phyloP scores from a whole-genome alignment of 2,888 invertebrate species.

The Tipula confusa region DNA sequence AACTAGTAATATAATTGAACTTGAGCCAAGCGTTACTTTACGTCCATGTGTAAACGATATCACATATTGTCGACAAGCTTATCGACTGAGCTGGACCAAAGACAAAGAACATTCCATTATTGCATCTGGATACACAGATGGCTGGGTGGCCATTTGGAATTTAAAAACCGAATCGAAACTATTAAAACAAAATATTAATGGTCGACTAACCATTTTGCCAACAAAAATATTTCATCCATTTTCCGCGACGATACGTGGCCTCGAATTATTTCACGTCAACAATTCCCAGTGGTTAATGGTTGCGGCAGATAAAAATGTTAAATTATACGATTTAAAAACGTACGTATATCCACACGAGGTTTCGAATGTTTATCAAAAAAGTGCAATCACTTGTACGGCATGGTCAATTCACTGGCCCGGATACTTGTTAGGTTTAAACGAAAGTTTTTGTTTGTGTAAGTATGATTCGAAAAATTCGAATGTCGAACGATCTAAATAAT shows the following conservation, averaged over 20 bases:
- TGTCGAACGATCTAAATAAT: neutral
- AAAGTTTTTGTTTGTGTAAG: constrained; percentile 40
- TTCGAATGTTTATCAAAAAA: constrained; percentile 38
- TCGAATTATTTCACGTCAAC: constrained; percentile 31
- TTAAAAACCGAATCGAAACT: constrained; percentile 50
- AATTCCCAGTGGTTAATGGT: constrained; percentile 45
- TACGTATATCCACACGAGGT: constrained; percentile 38
- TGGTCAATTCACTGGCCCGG: constrained; percentile 47
- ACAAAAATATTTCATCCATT: constrained; percentile 53
- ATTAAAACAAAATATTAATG: constrained; percentile 43
- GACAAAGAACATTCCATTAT: constrained; percentile 51
- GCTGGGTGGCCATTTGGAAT: constrained; percentile 61
- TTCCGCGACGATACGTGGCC: neutral
- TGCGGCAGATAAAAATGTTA: constrained; percentile 32
- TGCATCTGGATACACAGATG: constrained; percentile 61
- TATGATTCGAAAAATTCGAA: neutral
- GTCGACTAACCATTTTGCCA: constrained; percentile 50
- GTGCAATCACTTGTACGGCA: constrained; percentile 38
- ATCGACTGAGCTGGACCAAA: constrained; percentile 43
- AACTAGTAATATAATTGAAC: neutral
- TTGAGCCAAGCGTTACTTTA: constrained; percentile 31
- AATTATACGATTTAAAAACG: constrained; percentile 32
- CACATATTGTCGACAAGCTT: neutral
- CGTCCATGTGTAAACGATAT: neutral
- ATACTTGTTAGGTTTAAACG: constrained; percentile 38